A percentile compares a stretch with the other conserved stretches of the same genome.
phyloP scores from a whole-genome alignment of 2,797 vertebrate species.

The Hydrocynus forskahlii region DNA sequence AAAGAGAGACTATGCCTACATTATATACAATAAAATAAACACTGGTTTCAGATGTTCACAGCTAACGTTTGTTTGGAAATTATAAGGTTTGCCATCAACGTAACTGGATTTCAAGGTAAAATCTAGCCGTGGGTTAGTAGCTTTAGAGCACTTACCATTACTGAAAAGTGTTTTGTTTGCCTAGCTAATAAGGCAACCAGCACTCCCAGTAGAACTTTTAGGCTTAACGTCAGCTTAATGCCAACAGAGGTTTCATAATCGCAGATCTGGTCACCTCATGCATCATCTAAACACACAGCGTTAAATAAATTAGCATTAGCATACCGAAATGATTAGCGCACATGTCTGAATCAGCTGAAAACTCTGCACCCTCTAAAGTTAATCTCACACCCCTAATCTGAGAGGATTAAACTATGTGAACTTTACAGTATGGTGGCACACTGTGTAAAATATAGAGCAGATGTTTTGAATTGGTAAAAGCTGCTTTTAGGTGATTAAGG shows the following conservation, averaged over 20 bases:
- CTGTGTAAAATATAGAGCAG: too few species aligned
- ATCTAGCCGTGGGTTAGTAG: neutral
- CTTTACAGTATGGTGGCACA: neutral
- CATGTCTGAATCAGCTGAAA: neutral
- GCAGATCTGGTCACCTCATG: neutral
- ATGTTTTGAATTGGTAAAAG: too few species aligned
- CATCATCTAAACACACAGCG: neutral
- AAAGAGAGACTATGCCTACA: neutral
- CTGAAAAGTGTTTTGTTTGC: neutral
- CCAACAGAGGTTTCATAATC: neutral
- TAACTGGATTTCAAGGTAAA: neutral
- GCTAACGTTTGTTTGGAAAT: too few species aligned
- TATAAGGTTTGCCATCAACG: neutral
- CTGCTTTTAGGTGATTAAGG: too few species aligned
- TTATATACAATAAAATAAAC: too few species aligned
- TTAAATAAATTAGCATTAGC: neutral
- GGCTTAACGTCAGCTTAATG: neutral
- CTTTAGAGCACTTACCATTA: too few species aligned
- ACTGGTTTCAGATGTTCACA: too few species aligned
- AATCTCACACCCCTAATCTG: neutral
- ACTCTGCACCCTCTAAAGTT: neutral
- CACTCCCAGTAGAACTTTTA: neutral
- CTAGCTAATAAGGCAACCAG: neutral
- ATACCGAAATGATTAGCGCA: slow-evolving; percentile 3
- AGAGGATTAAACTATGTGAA: neutral